Evolutionary conservation across 1,140 invertebrate genomes (phyloP).

Genomic region (Dendrolimus punctatus): DNA sequence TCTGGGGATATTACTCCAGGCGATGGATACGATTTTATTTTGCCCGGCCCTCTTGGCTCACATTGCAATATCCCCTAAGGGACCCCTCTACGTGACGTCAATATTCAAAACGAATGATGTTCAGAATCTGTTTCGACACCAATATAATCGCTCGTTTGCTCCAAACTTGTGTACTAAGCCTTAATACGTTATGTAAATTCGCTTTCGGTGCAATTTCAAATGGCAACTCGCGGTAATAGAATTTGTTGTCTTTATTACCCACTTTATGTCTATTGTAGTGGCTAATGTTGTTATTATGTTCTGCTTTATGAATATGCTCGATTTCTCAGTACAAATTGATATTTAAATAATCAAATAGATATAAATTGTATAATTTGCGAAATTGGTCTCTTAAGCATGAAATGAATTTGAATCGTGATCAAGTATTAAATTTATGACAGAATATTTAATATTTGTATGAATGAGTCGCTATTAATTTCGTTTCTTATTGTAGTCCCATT

Average conservation of each 20-base stretch:
- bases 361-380: too few species aligned
- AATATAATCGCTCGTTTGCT: constrained; percentile 38
- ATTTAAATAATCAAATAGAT: constrained; percentile 1
- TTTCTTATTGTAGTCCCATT: too few species aligned
- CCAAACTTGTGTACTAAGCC: constrained; percentile 30
- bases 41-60: constrained; percentile 31
- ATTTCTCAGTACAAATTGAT: not conserved
- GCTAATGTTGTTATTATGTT: not conserved
- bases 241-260: constrained; percentile 27
- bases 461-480: too few species aligned
- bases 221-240: constrained; percentile 14
- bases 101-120: constrained; percentile 56
- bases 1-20: constrained; percentile 46
- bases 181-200: constrained; percentile 38
- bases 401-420: too few species aligned
- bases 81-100: constrained; percentile 48
- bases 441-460: too few species aligned
- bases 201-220: constrained; percentile 23
- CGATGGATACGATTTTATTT: constrained; percentile 56
- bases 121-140: constrained; percentile 41
- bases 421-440: too few species aligned
- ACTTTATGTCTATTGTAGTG: constrained; percentile 7
- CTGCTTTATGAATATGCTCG: not conserved
- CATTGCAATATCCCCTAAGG: constrained; percentile 57
- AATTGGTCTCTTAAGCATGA: too few species aligned